Conservation (phyloP, 2,113 vertebrate genomes). For the Megaleporinus macrocephalus region DNA sequence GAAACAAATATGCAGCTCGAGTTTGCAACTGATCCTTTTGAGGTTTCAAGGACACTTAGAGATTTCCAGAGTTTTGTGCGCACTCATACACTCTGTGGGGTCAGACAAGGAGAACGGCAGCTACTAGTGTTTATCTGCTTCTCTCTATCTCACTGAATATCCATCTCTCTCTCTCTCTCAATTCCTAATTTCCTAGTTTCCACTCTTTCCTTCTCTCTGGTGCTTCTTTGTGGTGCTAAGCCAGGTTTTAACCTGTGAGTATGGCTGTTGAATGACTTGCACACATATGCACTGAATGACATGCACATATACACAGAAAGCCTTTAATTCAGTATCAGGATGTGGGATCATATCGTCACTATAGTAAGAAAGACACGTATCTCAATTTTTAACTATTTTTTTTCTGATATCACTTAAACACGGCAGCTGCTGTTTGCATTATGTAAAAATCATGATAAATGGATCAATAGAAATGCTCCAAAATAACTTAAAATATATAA, state of each 20-base stretch:
- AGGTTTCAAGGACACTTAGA: neutral
- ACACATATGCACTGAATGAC: too few relatives aligned
- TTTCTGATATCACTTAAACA: too few relatives aligned
- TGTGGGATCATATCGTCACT: too few relatives aligned
- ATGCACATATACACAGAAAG: too few relatives aligned
- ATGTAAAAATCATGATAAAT: too few relatives aligned
- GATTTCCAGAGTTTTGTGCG: slow-evolving; percentile 16
- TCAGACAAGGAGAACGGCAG: neutral
- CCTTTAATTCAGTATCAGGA: too few relatives aligned
- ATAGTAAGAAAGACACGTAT: too few relatives aligned
- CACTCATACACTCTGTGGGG: neutral
- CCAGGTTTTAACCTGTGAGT: neutral
- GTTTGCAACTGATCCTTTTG: slow-evolving; percentile 4
- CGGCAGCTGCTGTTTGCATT: too few relatives aligned
- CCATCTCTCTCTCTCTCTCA: neutral
- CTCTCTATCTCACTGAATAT: slow-evolving; percentile 13
- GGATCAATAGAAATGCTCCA: too few relatives aligned
- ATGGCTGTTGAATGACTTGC: neutral
- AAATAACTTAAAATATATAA: too few relatives aligned
- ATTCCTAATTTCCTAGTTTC: neutral
- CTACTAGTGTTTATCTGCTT: neutral
- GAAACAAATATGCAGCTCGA: neutral
- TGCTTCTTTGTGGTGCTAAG: too few relatives aligned
- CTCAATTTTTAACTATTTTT: too few relatives aligned
- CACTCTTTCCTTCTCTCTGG: neutral